Base-by-base conservation (phyloP, 2,113 vertebrate genomes). In the Plestiodon gilberti region DNA sequence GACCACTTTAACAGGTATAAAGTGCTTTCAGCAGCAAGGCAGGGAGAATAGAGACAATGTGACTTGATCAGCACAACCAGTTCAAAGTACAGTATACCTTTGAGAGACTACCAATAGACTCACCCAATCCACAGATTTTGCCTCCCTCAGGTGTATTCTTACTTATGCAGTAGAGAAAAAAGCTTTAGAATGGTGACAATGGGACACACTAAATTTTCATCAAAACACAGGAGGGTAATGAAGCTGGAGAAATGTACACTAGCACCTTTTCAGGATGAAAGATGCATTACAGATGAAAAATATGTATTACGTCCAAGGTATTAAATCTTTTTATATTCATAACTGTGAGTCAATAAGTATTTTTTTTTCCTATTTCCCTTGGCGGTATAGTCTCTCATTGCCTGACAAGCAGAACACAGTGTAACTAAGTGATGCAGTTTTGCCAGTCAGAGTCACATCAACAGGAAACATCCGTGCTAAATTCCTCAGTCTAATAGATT, bases 391-490 rank as follows among this genome's bases (percentile, higher is more conserved):
- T 55, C 91, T 95, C 94, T 92, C 89, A 93, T 91, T 92, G 86
- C 83, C 93, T 87, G 91, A 93, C 90, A 91, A 93, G 84, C 62
- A 93, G 93, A 95, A 94, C 92, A 94, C 90, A 90, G 90, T 88
- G 95, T 91, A 96, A 93, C 88, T 81, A 94, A 95, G 89, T 90
- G 93, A 95, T 94, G 91, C 86, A 87, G 94, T 93, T 93, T 88
- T 92, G 94, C 93, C 93, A 93, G 92, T 95, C 85, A 3, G 88
- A 93, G 91, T 95, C 93, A 65, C 88, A 95, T 94, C 95, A 96
- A 95, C 94, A 96, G 94, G 94, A 96, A 96, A 95, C 89, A 94
- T 90, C 88, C 80, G 91, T 91, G 92, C 81, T 83, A 95, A 94
- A 96, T 95, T 95, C 95, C 94, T 91, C 94, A 85, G 23, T 89